Base-by-base conservation (phyloP, 2,888 invertebrate genomes). In the Drosophila cyrtoloma region DNA sequence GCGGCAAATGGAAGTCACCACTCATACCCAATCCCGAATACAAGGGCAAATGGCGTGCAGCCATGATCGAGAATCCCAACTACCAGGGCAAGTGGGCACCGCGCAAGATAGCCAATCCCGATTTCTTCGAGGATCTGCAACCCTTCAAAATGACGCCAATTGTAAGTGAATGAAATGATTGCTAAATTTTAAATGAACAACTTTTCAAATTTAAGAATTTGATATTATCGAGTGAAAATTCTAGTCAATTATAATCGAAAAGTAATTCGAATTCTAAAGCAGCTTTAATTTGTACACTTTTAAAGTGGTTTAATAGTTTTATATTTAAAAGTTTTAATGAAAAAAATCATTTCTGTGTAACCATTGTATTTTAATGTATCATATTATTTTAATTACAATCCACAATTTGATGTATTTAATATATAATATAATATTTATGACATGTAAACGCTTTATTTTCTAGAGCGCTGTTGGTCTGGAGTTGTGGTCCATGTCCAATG, bases 401-500 rank as follows among this genome's bases (percentile, higher is more conserved):
- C n/a, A 42, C 22, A 44, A 12, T 44, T 5, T 44, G 2, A 22
- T 42, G n/a, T 42, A 22, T 2, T 22, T 42, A 22, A 22, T n/a
- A 42, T 4, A 5, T 5, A 22, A 22, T 16, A 16, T 47, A 9
- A 26, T 26, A 47, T 16, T 55, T 62, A 70, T 60, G 28, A 5
- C 19, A 9, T 26, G n/a, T 37, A 19, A 26, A 16, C 5, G 9
- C 0, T 2, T 32, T 16, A 5, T 58, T 26, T 72, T 93, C 28
- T 92, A 98, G 98, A 95, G 95, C 91, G 98, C 99, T 28, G 95
- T 99, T 65, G 99, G 99, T 26, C 96, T 99, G 93, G 99, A 99
- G 93, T 94, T 99, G 77, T 99, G 99, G 99, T 98, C 99, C 7
- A 99, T 99, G 98, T 98, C 98, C 0, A 97, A 97, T 75, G 95